These are phyloP conservation scores for Himalopsyche anomala DNA, from an alignment of 2,888 invertebrate species.

Conservation along the genomic window DNA sequence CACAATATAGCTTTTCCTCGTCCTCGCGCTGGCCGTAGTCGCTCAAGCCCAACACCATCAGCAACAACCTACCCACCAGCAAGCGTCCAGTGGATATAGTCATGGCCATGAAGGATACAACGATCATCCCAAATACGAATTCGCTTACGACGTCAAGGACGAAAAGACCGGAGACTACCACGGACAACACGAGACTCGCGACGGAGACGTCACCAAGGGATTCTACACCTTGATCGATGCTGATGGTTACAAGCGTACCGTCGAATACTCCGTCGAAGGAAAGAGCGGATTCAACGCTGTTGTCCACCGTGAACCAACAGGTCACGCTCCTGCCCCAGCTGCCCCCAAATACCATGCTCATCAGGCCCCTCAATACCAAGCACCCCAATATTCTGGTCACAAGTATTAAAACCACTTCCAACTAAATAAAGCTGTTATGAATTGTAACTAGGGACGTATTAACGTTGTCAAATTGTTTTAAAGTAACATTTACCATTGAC, in stretches of 20 bases:
- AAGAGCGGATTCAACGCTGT: conserved; percentile 76
- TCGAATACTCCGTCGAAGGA: conserved; percentile 76
- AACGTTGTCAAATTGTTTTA: no score
- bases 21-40: no score
- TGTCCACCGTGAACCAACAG: conserved; percentile 70
- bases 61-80: neutral
- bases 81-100: neutral
- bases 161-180: conserved; percentile 78
- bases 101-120: conserved; percentile 19
- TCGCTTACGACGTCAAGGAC: conserved; percentile 78
- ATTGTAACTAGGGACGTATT: no score
- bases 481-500: no score
- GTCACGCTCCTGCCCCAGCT: conserved; percentile 64
- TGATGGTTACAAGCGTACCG: conserved; percentile 77
- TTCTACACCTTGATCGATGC: conserved; percentile 77
- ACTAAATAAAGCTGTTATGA: no score
- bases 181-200: conserved; percentile 77
- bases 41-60: conserved; percentile 32
- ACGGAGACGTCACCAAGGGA: conserved; percentile 78
- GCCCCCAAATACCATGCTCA: conserved; percentile 65
- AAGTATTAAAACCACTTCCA: no score
- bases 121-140: conserved; percentile 78
- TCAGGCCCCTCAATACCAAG: no score
- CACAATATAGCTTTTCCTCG: no score
- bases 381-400: no score